Conservation (phyloP, 2,797 vertebrate genomes). For the Cryptoprocta ferox region DNA sequence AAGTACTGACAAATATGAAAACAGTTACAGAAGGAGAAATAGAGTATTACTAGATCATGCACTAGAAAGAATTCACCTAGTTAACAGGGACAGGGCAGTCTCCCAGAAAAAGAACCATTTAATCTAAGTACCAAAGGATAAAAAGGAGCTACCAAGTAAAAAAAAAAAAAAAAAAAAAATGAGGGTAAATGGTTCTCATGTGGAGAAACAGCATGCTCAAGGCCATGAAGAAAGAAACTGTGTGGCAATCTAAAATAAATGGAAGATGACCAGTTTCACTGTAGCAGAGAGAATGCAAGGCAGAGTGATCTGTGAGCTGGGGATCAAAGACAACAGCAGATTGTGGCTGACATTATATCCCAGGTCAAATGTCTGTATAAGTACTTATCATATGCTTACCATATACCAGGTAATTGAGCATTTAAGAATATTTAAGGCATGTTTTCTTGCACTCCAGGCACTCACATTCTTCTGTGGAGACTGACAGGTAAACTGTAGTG, state of each 20-base stretch:
- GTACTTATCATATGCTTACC: background rate
- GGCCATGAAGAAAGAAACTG: background rate
- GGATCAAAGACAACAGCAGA: background rate
- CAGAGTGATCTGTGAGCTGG: background rate
- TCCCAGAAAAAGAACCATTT: background rate
- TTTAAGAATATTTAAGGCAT: background rate
- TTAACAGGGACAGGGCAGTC: background rate
- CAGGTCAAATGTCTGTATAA: background rate
- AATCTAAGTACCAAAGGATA: background rate
- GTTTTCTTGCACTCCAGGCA: slow-evolving; percentile 18
- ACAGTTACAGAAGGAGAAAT: background rate
- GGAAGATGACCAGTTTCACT: background rate
- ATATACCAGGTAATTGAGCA: background rate
- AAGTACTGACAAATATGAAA: background rate
- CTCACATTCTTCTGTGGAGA: background rate
- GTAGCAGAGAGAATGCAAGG: background rate
- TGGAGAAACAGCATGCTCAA: background rate
- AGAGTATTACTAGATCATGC: background rate
- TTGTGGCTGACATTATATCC: background rate
- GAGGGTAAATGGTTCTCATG: background rate
- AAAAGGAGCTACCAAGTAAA: background rate
- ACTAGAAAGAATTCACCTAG: background rate
- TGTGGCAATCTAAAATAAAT: background rate
- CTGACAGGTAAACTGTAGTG: background rate
- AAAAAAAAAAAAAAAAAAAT: background rate